phyloP scores from a whole-genome alignment of 2,113 vertebrate species.

The Hemichromis elongatus region DNA sequence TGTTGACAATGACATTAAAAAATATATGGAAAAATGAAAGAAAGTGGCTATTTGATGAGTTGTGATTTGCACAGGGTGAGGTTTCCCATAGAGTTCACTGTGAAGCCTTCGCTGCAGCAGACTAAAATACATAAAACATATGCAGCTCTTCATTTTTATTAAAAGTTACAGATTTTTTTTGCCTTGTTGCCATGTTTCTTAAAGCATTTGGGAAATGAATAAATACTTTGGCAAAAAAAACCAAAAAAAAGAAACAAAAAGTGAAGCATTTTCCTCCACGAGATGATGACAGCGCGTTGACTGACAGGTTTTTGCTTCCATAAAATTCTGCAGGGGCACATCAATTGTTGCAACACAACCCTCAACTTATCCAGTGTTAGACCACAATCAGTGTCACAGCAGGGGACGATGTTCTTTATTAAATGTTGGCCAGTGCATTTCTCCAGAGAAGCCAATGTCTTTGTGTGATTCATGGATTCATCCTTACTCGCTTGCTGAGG shows the following conservation, averaged over 20 bases:
- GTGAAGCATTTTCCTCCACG: neutral
- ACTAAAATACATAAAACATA: neutral
- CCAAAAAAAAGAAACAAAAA: neutral
- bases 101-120: neutral
- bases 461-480: neutral
- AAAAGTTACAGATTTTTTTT: neutral
- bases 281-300: neutral
- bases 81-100: neutral
- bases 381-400: neutral
- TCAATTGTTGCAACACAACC: neutral
- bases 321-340: neutral
- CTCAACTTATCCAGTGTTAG: neutral
- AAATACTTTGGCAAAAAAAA: neutral
- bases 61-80: neutral
- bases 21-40: neutral
- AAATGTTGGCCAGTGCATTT: neutral
- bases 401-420: conserved; percentile 8
- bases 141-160: neutral
- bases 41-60: neutral
- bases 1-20: neutral
- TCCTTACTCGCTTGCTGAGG: conserved; percentile 21
- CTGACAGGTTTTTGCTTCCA: neutral
- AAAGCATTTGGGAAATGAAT: neutral
- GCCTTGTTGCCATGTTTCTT: neutral
- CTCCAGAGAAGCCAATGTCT: neutral